Evolutionary conservation across 2,797 vertebrate species (phyloP).

Genomic region (Esox lucius): DNA sequence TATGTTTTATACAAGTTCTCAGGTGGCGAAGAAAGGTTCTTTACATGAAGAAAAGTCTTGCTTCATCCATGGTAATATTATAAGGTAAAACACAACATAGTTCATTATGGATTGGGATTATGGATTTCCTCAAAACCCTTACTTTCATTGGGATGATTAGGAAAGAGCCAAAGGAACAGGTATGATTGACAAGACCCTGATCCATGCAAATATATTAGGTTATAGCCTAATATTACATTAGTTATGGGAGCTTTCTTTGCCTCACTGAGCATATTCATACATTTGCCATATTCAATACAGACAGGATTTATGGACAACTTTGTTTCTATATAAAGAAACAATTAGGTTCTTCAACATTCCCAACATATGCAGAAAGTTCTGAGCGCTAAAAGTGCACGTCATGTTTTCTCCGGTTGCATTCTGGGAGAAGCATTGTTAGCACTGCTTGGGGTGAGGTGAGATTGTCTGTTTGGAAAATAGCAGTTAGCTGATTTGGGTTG

Average conservation of each 20-base stretch:
- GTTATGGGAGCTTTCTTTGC: slow-evolving; percentile 35
- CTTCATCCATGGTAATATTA: slow-evolving; percentile 43
- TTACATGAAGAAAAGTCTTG: slow-evolving; percentile 47
- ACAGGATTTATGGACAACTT: too few relatives aligned
- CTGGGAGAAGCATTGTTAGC: background rate
- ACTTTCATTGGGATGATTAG: too few relatives aligned
- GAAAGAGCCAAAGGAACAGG: slow-evolving; percentile 21
- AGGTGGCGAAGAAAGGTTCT: slow-evolving; percentile 58
- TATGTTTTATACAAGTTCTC: slow-evolving; percentile 44
- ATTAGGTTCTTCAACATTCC: background rate
- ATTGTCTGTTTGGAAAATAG: background rate
- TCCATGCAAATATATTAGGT: slow-evolving; percentile 48
- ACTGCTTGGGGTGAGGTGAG: background rate
- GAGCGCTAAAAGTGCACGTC: background rate
- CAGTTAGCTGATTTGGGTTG: background rate
- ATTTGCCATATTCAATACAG: slow-evolving; percentile 46
- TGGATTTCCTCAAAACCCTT: background rate
- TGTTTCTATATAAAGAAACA: slow-evolving; percentile 7
- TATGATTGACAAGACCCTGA: slow-evolving; percentile 30
- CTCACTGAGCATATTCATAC: slow-evolving; percentile 44
- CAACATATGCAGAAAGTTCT: background rate
- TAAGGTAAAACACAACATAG: slow-evolving; percentile 10
- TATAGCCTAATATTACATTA: slow-evolving; percentile 7
- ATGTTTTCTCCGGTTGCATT: background rate
- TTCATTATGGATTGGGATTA: background rate